Percentiles rank a stretch among this genome's conserved stretches.
These are phyloP conservation scores for Tachycineta bicolor DNA, from an alignment of 2,113 vertebrate species.

Conservation along the genomic window DNA sequence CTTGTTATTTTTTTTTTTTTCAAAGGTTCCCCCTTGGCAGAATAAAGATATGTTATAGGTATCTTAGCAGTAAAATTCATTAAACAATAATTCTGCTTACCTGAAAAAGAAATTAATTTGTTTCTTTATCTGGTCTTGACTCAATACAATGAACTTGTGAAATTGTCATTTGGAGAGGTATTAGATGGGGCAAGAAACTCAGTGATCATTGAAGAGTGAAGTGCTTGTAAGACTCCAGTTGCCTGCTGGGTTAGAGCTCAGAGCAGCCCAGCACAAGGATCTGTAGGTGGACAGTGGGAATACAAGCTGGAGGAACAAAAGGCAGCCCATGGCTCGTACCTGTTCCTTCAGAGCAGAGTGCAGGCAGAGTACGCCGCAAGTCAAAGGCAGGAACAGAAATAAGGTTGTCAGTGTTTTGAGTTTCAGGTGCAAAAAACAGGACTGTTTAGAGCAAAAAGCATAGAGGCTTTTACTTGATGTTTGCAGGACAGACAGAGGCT, in stretches of 20 bases:
- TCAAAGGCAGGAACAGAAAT: background rate
- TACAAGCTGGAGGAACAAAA: background rate
- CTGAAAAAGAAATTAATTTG: background rate
- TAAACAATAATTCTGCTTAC: background rate
- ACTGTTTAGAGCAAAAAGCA: background rate
- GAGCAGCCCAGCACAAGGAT: background rate
- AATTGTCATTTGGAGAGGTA: background rate
- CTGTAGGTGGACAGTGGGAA: fast-evolving
- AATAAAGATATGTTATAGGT: background rate
- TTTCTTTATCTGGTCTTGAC: background rate
- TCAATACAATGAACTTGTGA: background rate
- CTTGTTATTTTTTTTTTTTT: background rate
- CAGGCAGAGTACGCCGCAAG: fast-evolving
- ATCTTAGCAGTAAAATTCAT: background rate
- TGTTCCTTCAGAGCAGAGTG: fast-evolving
- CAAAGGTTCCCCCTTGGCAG: background rate
- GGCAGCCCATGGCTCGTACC: fast-evolving
- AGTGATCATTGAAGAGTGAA: fast-evolving
- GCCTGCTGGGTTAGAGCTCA: background rate
- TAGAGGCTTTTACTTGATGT: background rate
- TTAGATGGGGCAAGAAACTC: background rate
- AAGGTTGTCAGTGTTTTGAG: fast-evolving
- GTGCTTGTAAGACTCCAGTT: background rate
- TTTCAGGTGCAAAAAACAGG: background rate
- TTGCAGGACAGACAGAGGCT: background rate